Evolutionary conservation across 2,113 vertebrate genomes (phyloP).

Genomic region (Laterallus jamaicensis): DNA sequence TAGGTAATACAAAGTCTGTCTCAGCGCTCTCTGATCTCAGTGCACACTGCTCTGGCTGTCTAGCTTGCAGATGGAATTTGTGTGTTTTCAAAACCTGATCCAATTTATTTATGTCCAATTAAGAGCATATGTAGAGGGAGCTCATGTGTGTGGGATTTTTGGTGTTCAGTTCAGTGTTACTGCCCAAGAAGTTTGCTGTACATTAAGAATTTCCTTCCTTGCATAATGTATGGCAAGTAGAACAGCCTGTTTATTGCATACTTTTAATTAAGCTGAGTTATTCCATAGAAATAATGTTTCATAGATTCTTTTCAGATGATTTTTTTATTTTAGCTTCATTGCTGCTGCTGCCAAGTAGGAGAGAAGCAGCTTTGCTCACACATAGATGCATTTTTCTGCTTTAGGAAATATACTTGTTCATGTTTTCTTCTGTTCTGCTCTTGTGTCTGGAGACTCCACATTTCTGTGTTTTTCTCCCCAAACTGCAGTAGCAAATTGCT

Average conservation of each 20-base stretch:
- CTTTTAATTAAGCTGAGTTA: background rate
- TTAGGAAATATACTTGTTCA: background rate
- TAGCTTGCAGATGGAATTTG: background rate
- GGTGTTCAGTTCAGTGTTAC: background rate
- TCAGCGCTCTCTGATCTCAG: background rate
- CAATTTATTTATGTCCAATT: background rate
- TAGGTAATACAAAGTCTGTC: background rate
- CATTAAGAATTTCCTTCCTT: background rate
- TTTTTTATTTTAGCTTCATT: background rate
- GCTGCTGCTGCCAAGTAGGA: background rate
- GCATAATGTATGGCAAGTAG: background rate
- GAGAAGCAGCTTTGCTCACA: background rate
- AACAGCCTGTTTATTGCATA: background rate
- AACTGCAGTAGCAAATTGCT: constrained; percentile 94
- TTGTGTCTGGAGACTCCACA: constrained; percentile 14
- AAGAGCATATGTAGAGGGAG: background rate
- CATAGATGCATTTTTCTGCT: background rate
- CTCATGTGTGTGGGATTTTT: background rate
- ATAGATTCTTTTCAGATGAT: background rate
- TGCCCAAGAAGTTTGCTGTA: background rate
- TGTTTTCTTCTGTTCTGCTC: background rate
- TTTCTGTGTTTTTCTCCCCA: background rate
- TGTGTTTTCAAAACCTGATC: background rate
- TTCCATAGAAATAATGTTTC: background rate
- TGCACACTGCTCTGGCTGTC: background rate